These are phyloP conservation scores for Acromyrmex echinatior DNA, from an alignment of 1,140 invertebrate genomes.

Conservation along the genomic window DNA sequence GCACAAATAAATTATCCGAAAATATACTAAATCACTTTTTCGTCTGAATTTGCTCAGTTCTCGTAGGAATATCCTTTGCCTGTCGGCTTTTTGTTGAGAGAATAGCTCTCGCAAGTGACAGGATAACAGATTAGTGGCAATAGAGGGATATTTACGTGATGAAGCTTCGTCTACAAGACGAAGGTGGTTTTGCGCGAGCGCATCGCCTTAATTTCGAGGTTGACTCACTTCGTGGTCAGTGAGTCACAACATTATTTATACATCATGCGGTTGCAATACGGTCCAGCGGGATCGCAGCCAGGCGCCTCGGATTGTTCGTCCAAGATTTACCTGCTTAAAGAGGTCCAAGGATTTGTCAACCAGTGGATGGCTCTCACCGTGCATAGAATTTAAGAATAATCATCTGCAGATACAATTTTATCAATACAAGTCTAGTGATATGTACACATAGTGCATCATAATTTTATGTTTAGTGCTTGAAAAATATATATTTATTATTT, in stretches of 20 bases:
- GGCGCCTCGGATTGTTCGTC: constrained; percentile 16
- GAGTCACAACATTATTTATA: constrained; percentile 81
- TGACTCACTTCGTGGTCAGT: constrained; percentile 78
- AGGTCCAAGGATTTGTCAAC: constrained; percentile 26
- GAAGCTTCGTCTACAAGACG: constrained; percentile 45
- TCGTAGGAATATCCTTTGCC: constrained; percentile 64
- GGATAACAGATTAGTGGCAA: constrained; percentile 62
- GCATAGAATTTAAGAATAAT: background rate
- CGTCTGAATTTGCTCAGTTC: constrained; percentile 32
- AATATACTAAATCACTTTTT: constrained; percentile 23
- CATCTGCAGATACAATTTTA: background rate
- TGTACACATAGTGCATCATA: background rate
- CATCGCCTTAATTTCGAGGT: constrained; percentile 73
- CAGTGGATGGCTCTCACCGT: background rate
- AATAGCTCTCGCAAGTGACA: constrained; percentile 55
- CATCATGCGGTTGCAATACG: constrained; percentile 41
- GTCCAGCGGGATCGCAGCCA: constrained; percentile 40
- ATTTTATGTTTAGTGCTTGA: too few relatives aligned
- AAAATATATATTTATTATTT: too few relatives aligned
- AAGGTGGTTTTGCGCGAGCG: constrained; percentile 52
- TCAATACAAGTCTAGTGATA: background rate
- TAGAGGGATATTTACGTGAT: constrained; percentile 72
- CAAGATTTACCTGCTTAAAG: constrained; percentile 6
- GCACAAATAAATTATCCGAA: constrained; percentile 28
- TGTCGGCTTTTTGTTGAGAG: constrained; percentile 40